Evolutionary conservation across 2,113 vertebrate species (phyloP).

Genomic region (Psephotus haematonotus): DNA sequence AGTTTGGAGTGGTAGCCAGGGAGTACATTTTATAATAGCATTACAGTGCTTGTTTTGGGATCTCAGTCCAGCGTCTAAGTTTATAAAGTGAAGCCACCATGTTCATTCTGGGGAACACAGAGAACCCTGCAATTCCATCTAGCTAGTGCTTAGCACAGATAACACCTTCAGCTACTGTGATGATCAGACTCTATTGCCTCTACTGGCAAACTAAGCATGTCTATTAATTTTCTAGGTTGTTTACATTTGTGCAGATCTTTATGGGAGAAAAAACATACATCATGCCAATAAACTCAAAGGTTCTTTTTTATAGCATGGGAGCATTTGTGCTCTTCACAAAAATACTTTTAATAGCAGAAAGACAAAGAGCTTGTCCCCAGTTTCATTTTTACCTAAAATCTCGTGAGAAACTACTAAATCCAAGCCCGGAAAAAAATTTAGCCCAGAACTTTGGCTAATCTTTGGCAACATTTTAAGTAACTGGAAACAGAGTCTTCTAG

Average conservation of each 20-base stretch:
- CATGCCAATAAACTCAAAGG: neutral
- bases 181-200: neutral
- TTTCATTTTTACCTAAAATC: neutral
- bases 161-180: neutral
- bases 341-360: neutral
- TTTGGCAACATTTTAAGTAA: slow-evolving; percentile 23
- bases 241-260: neutral
- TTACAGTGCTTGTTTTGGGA: neutral
- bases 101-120: neutral
- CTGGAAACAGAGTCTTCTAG: slow-evolving; percentile 20
- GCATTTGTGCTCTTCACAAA: neutral
- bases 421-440: neutral
- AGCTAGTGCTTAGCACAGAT: neutral
- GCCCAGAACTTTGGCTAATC: neutral
- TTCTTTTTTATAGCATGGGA: neutral
- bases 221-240: neutral
- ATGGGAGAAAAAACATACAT: neutral
- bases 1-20: neutral
- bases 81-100: neutral
- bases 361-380: neutral
- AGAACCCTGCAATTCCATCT: neutral
- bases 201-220: neutral
- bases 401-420: neutral
- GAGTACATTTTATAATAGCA: neutral
- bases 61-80: neutral